Evolutionary conservation across 1,140 invertebrate genomes (phyloP).

Genomic region (Brachionus asplanchnoidis): DNA sequence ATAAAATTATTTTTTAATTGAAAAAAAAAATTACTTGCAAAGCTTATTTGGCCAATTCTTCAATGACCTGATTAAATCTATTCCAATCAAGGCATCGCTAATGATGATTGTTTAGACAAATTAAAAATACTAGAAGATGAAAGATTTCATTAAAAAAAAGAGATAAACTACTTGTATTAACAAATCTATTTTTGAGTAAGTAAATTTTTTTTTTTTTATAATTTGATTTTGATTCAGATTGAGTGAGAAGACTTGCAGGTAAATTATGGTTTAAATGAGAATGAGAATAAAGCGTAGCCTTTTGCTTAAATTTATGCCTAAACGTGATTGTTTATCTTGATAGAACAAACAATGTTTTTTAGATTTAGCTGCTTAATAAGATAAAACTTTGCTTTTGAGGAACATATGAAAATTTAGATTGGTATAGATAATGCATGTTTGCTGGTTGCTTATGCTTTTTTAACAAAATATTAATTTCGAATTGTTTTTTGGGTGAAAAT

Average conservation of each 20-base stretch:
- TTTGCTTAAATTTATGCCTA: not conserved
- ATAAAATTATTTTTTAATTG: no score
- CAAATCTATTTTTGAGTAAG: not conserved
- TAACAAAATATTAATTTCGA: not conserved
- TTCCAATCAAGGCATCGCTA: no score
- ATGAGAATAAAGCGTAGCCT: not conserved
- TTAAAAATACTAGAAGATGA: no score
- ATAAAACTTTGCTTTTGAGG: not conserved
- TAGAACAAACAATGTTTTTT: conserved; percentile 4
- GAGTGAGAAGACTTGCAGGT: not conserved
- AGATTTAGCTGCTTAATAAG: not conserved
- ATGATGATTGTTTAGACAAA: no score
- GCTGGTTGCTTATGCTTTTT: not conserved
- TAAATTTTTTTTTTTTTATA: no score
- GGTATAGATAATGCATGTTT: not conserved
- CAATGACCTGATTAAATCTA: no score
- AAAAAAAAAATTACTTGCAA: no score
- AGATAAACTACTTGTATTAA: not conserved
- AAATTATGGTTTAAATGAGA: not conserved
- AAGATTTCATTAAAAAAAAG: not conserved
- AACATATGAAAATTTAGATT: not conserved
- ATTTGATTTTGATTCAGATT: not conserved
- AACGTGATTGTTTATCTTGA: not conserved
- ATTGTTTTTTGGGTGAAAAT: not conserved
- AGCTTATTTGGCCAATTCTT: no score